A percentile compares a stretch with the other conserved stretches of the same genome.
These are phyloP conservation scores for Pampusana beccarii DNA, from an alignment of 2,113 vertebrate genomes.

Conservation along the genomic window DNA sequence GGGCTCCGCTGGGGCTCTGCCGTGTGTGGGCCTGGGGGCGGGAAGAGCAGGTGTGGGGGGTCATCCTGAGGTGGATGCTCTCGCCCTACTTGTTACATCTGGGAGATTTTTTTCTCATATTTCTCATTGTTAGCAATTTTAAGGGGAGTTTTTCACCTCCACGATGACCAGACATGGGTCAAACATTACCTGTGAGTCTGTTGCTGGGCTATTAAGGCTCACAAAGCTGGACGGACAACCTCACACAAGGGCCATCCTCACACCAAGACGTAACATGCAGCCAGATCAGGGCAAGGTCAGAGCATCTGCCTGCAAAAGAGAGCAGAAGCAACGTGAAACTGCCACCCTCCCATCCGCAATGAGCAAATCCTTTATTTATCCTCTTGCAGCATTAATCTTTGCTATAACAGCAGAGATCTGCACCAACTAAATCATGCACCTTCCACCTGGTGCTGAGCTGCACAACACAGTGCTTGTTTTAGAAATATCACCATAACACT, in stretches of 20 bases:
- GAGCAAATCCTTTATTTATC: background rate
- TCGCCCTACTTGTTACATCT: background rate
- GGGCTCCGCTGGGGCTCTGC: background rate
- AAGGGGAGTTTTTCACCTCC: background rate
- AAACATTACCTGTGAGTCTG: background rate
- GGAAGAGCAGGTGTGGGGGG: background rate
- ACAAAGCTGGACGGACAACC: background rate
- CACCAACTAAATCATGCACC: background rate
- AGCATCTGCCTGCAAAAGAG: background rate
- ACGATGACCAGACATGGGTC: background rate
- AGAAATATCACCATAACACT: background rate
- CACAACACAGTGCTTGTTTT: background rate
- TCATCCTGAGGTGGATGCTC: background rate
- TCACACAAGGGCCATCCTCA: background rate
- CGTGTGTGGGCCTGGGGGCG: rapidly evolving
- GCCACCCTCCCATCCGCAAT: background rate
- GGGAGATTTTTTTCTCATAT: background rate
- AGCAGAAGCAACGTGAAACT: background rate
- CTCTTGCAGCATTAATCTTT: background rate
- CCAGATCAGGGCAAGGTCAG: background rate
- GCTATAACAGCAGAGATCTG: background rate
- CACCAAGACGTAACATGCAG: background rate
- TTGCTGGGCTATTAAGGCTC: background rate
- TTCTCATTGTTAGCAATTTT: background rate
- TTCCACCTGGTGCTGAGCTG: background rate